Percentiles rank a stretch among this genome's conserved stretches.
phyloP scores from a whole-genome alignment of 2,113 vertebrate species.

The Hypocryptadius cinnamomeus region DNA sequence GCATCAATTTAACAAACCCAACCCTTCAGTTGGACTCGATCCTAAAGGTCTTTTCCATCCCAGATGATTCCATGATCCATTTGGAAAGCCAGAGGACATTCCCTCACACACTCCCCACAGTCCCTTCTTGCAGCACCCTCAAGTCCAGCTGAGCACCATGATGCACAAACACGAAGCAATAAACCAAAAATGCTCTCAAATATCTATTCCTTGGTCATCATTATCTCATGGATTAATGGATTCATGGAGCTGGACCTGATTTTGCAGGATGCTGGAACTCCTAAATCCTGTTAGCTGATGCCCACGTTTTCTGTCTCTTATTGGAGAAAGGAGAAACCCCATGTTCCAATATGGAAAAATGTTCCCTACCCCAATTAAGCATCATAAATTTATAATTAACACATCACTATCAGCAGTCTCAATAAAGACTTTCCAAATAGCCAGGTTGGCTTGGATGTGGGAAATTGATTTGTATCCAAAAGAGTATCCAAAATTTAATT shows the following conservation, averaged over 20 bases:
- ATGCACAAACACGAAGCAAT: not conserved
- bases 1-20: not conserved
- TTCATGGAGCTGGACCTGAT: not conserved
- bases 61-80: not conserved
- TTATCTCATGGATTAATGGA: too few species aligned
- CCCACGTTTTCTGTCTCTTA: rapidly evolving
- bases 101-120: not conserved
- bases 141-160: not conserved
- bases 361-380: not conserved
- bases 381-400: not conserved
- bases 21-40: rapidly evolving
- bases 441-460: not conserved
- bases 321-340: not conserved
- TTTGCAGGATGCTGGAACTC: not conserved
- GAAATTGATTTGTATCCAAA: not conserved
- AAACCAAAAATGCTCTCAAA: not conserved
- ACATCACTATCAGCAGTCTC: not conserved
- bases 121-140: not conserved
- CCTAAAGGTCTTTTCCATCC: not conserved
- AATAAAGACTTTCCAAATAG: not conserved
- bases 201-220: too few species aligned
- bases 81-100: not conserved
- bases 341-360: rapidly evolving
- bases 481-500: not conserved
- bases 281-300: not conserved